A percentile compares a stretch with the other conserved stretches of the same genome.
Conservation (phyloP, 2,888 invertebrate genomes). For the Crocallis elinguaria region DNA sequence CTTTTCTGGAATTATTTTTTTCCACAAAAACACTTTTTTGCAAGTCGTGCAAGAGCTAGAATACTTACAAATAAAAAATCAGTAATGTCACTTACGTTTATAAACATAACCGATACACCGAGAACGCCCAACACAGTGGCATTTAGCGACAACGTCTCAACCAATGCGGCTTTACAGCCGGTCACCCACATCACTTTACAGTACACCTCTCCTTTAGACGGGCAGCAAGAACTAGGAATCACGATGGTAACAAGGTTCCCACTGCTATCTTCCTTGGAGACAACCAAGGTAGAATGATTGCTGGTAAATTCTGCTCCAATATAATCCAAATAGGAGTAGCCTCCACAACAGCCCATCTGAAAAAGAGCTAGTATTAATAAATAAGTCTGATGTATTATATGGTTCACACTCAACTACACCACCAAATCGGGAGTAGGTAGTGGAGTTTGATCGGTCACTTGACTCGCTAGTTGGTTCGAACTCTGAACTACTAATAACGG, state of each 20-base stretch:
- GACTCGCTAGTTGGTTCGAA: no score
- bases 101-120: conserved; percentile 78
- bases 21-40: no score
- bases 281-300: conserved; percentile 57
- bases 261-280: conserved; percentile 44
- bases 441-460: no score
- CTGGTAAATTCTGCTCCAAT: conserved; percentile 54
- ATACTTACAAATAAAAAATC: neutral
- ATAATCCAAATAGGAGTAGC: conserved; percentile 65
- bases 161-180: conserved; percentile 49
- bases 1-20: no score
- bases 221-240: conserved; percentile 66
- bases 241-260: conserved; percentile 48
- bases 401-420: no score
- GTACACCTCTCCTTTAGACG: conserved; percentile 52
- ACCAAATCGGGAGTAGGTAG: no score
- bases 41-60: neutral
- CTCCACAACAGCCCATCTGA: conserved; percentile 75
- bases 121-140: conserved; percentile 71
- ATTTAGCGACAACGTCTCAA: conserved; percentile 64
- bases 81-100: conserved; percentile 58
- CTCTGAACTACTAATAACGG: no score
- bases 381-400: no score
- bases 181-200: conserved; percentile 18
- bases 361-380: conserved; percentile 15